Base-by-base conservation (phyloP, 2,888 invertebrate genomes). In the Glaucopsyche alexis region DNA sequence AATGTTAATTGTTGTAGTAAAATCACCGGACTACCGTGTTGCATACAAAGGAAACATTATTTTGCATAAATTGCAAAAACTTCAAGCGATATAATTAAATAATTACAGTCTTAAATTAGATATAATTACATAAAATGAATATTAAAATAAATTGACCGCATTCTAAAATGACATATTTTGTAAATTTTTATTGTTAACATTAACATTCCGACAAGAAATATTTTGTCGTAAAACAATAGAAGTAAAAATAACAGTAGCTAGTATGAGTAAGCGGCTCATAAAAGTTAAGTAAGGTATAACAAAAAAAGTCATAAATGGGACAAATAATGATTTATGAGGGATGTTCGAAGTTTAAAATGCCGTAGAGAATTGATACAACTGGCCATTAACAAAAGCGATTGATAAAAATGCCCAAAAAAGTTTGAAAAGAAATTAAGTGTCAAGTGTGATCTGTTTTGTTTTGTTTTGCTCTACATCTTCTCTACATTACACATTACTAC, bases 361-460 rank as follows among this genome's bases (percentile, higher is more conserved):
- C 60, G 14, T 60, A 60, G 60, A 60, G 60, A 60, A 60, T 60
- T 29, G 19, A 50, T 45, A 73, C 71, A 50, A 72, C 42, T 52
- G 71, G 75, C 65, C 60, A 71, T 74, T 65, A 74, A 75, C 64
- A 69, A 74, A 72, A 7, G 29, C 60, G 14, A 60, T 55, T 60
- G 60, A 60, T 13, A 60, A 60, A 38, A 60, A 13, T 38, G 14
- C 2, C 7, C 60, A 29, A 60, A 60, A 55, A 55, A 55, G 2
- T 16, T 4, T 8, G 3, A 19, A 60, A 29, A 29, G 19, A 55
- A 55, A 19, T 9, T n/a, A 52, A 52, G 19, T 55, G 3, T 29
- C 55, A 19, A 55, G 7, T 42, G 42, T 42, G 8, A 29, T 60
- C 19, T 13, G 13, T 60, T 60, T 60, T 38, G 60, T 52, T 52